Evolutionary conservation across 2,797 vertebrate species (phyloP).

Genomic region (Percopsis omiscomaycus): DNA sequence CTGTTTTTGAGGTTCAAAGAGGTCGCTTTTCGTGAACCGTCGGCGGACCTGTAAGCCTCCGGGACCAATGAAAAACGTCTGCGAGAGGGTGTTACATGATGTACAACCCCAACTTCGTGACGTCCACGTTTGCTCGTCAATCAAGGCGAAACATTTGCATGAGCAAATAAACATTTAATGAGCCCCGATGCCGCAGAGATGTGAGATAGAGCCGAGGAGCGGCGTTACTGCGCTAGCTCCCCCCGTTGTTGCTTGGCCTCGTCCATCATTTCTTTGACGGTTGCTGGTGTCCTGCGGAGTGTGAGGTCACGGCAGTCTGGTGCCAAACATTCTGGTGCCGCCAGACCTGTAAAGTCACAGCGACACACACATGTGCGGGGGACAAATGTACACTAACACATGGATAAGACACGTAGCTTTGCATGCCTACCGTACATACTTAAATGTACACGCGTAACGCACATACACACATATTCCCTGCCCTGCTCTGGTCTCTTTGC

Average conservation of each 20-base stretch:
- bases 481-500: slow-evolving; percentile 46
- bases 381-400: slow-evolving; percentile 42
- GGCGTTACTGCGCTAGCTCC: slow-evolving; percentile 11
- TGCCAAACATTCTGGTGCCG: slow-evolving; percentile 68
- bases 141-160: neutral
- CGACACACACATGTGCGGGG: slow-evolving; percentile 38
- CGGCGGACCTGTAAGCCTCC: slow-evolving; percentile 25
- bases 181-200: slow-evolving; percentile 11
- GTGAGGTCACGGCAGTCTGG: slow-evolving; percentile 64
- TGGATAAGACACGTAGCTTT: slow-evolving; percentile 13
- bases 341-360: slow-evolving; percentile 57
- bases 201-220: neutral
- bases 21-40: slow-evolving; percentile 34
- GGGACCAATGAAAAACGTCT: slow-evolving; percentile 10
- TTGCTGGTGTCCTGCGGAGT: slow-evolving; percentile 47
- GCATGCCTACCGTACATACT: slow-evolving; percentile 5
- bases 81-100: neutral
- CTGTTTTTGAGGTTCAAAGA: slow-evolving; percentile 44
- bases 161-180: neutral
- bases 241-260: slow-evolving; percentile 28
- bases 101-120: neutral
- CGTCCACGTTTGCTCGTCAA: neutral
- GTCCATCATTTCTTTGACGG: slow-evolving; percentile 58
- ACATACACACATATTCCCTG: slow-evolving; percentile 36
- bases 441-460: neutral